A percentile compares a stretch with the other conserved stretches of the same genome.
Evolutionary conservation across 2,797 vertebrate species (phyloP).

Genomic region (Botia almorhae): DNA sequence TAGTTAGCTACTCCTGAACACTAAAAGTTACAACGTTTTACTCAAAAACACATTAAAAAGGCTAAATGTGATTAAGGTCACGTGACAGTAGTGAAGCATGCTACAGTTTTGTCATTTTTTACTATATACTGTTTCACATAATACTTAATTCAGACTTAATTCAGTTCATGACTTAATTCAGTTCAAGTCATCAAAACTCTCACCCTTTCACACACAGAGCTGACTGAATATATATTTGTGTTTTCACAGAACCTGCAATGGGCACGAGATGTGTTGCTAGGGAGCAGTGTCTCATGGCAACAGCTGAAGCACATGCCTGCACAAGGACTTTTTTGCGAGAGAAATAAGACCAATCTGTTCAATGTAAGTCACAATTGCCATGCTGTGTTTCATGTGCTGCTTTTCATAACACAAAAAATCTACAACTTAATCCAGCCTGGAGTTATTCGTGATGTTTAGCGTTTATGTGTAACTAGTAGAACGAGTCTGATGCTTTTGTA

Average conservation of each 20-base stretch:
- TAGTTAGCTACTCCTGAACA: no score
- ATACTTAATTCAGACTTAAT: no score
- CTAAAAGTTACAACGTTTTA: no score
- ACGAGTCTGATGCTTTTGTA: slow-evolving; percentile 2
- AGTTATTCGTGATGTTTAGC: neutral
- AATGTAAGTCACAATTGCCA: slow-evolving; percentile 86
- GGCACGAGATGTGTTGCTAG: slow-evolving; percentile 99
- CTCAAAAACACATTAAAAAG: no score
- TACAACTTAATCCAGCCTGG: neutral
- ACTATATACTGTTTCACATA: neutral
- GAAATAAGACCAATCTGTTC: slow-evolving; percentile 99
- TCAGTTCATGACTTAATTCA: neutral
- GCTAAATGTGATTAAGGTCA: neutral
- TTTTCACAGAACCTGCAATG: slow-evolving; percentile 94
- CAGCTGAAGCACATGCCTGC: slow-evolving; percentile 99
- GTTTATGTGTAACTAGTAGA: neutral
- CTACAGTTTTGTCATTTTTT: neutral
- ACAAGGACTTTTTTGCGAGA: slow-evolving; percentile 99
- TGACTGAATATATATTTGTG: slow-evolving; percentile 67
- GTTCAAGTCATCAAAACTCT: slow-evolving; percentile 2
- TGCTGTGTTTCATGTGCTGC: neutral
- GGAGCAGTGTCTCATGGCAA: slow-evolving; percentile 97
- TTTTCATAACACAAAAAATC: neutral
- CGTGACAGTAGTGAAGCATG: neutral
- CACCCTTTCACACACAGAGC: slow-evolving; percentile 1